A percentile compares a stretch with the other conserved stretches of the same genome.
Evolutionary conservation across 2,888 invertebrate species (phyloP).

Genomic region (Hylaea fasciaria): DNA sequence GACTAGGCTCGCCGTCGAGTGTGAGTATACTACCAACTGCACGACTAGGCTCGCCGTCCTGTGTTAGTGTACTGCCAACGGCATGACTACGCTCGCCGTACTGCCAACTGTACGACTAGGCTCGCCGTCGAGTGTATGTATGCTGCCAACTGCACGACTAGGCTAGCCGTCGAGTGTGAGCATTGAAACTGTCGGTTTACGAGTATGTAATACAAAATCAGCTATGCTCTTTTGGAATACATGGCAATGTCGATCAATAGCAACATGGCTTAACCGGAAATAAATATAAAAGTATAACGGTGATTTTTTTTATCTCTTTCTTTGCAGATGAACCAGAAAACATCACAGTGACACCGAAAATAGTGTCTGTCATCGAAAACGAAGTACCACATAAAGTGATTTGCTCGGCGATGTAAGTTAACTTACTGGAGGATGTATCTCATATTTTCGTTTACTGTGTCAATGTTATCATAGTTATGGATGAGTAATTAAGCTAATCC

Average conservation of each 20-base stretch:
- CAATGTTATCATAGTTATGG: too few species aligned
- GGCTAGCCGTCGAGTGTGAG: slow-evolving; percentile 95
- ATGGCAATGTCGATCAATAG: too few species aligned
- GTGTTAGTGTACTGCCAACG: slow-evolving; percentile 86
- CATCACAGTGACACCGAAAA: slow-evolving; percentile 87
- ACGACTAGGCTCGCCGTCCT: slow-evolving; percentile 88
- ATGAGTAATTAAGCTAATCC: too few species aligned
- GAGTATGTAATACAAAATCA: too few species aligned
- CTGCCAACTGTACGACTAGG: neutral
- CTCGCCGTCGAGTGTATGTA: slow-evolving; percentile 96
- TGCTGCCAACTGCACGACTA: neutral
- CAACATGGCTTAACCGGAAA: too few species aligned
- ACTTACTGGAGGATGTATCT: neutral
- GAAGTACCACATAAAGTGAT: slow-evolving; percentile 76
- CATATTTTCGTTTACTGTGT: too few species aligned
- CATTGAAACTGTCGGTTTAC: too few species aligned
- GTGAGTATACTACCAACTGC: slow-evolving; percentile 85
- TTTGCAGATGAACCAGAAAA: slow-evolving; percentile 89
- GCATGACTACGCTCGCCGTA: slow-evolving; percentile 74
- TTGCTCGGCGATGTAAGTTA: slow-evolving; percentile 73
- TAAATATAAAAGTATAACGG: too few species aligned
- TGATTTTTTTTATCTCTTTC: slow-evolving; percentile 2
- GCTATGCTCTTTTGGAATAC: too few species aligned
- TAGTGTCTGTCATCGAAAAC: slow-evolving; percentile 75
- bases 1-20: slow-evolving; percentile 90